Evolutionary conservation across 2,113 vertebrate species (phyloP).

Genomic region (Crotalus tigris): DNA sequence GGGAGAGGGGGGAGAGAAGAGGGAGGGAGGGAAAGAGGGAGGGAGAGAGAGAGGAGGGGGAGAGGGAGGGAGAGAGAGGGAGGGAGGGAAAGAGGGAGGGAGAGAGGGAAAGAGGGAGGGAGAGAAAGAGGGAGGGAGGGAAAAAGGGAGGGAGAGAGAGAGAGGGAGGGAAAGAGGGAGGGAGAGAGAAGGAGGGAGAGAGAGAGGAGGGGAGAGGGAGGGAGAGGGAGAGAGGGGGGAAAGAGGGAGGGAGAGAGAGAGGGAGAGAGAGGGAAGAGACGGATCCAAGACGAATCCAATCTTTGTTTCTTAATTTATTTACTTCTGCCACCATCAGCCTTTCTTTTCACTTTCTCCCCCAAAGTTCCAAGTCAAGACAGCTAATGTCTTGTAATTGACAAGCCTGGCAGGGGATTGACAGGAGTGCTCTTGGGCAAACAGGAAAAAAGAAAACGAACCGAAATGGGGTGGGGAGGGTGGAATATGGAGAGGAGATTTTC

Average conservation of each 20-base stretch:
- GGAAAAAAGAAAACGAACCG: background rate
- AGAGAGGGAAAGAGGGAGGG: too few species aligned
- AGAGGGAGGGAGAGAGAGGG: too few species aligned
- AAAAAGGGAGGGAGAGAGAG: too few species aligned
- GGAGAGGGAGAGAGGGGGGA: too few species aligned
- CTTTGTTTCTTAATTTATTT: background rate
- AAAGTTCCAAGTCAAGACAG: background rate
- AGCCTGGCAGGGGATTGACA: background rate
- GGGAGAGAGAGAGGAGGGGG: rapidly evolving
- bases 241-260: too few species aligned
- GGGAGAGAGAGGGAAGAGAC: too few species aligned
- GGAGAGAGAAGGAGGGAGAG: rapidly evolving
- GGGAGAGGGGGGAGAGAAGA: too few species aligned
- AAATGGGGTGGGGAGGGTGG: background rate
- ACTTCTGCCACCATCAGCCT: background rate
- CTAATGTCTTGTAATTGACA: background rate
- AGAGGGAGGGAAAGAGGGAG: too few species aligned
- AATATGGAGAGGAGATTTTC: background rate
- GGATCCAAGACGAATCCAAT: background rate
- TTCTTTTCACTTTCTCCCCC: background rate
- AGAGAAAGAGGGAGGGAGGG: too few species aligned
- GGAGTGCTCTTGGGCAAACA: background rate
- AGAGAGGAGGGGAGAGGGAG: too few species aligned
- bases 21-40: too few species aligned
- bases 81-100: too few species aligned